Evolutionary conservation across 2,888 invertebrate genomes (phyloP), one percentile per base, ranked within the genome.

Genomic region (Toxonevra muliebris): DNA sequence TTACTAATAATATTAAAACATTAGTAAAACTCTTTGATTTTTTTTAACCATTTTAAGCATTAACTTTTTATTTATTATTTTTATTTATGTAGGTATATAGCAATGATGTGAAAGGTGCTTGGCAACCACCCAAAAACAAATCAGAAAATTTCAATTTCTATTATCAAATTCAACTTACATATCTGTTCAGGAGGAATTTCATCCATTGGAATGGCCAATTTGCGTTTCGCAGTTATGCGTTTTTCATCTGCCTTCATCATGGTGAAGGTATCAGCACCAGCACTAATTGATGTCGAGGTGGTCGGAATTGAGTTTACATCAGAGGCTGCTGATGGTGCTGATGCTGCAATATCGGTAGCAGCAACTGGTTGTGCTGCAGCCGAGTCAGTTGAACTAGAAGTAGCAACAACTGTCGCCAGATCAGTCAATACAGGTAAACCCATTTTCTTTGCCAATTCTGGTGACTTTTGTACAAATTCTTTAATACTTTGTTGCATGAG

Each of bases 401-500:
- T 30, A 15, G 61, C 48, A 48, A 30, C 20, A n/a, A 53, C 53
- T 19, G 19, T 12, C 61, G 40, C 30, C 19, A n/a, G 17, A 55
- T 61, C 55, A n/a, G 42, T 12, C 50, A 52, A 41, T 13, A 45
- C 54, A 17, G 54, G 20, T 72, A 89, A 86, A 50, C 89, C 89
- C 77, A 89, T 85, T 80, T 88, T 88, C 73, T 87, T 88, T 62
- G 89, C 88, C 69, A 88, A 82, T 77, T 87, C 86, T 69, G 89
- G 89, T 76, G 88, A 87, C 76, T 88, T 89, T 80, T 90, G 89
- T 66, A 87, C 88, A 81, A 90, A 90, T 74, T 89, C 88, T 73
- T 87, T 87, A 73, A 91, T 82, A 84, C 90, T 90, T 77, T 88
- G 88, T 76, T 90, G 89, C 87, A 91, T 89, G 55, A 89, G 81